These are phyloP conservation scores for Heteromurus nitidus DNA, from an alignment of 2,888 invertebrate species.

Conservation along the genomic window DNA sequence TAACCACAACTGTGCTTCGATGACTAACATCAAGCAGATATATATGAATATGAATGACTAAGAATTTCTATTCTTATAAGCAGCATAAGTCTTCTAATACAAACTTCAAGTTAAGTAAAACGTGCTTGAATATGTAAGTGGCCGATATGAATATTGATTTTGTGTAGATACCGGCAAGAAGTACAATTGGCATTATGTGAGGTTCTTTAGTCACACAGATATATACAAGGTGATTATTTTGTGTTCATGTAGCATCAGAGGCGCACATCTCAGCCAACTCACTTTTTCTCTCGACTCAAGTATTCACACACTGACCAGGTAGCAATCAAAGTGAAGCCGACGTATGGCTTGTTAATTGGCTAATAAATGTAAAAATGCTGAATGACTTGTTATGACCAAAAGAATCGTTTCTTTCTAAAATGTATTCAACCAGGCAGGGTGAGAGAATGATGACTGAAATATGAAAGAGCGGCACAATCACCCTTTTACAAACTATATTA, in stretches of 20 bases:
- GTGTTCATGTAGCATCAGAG: slow-evolving; percentile 1
- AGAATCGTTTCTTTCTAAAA: slow-evolving; percentile 17
- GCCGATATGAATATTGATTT: slow-evolving; percentile 54
- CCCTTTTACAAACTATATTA: too few relatives aligned
- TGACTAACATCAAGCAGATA: too few relatives aligned
- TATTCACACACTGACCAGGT: slow-evolving; percentile 27
- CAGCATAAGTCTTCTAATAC: background rate
- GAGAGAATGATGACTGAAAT: background rate
- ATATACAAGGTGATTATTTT: background rate
- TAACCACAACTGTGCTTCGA: slow-evolving; percentile 44
- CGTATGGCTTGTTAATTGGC: slow-evolving; percentile 62
- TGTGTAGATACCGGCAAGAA: slow-evolving; percentile 41
- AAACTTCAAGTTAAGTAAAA: too few relatives aligned
- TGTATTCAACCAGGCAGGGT: slow-evolving; percentile 25
- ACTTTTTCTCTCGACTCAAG: background rate
- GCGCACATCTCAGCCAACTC: background rate
- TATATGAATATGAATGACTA: too few relatives aligned
- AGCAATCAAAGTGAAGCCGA: slow-evolving; percentile 59
- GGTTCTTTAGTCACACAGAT: slow-evolving; percentile 17
- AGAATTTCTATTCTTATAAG: background rate
- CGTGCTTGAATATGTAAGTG: background rate
- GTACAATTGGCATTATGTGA: slow-evolving; percentile 1
- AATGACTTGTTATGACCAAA: slow-evolving; percentile 53
- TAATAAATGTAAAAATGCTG: slow-evolving; percentile 59
- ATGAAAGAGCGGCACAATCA: slow-evolving; percentile 22